Conservation (phyloP, 1,140 invertebrate genomes). For the Pomacea maculata region DNA sequence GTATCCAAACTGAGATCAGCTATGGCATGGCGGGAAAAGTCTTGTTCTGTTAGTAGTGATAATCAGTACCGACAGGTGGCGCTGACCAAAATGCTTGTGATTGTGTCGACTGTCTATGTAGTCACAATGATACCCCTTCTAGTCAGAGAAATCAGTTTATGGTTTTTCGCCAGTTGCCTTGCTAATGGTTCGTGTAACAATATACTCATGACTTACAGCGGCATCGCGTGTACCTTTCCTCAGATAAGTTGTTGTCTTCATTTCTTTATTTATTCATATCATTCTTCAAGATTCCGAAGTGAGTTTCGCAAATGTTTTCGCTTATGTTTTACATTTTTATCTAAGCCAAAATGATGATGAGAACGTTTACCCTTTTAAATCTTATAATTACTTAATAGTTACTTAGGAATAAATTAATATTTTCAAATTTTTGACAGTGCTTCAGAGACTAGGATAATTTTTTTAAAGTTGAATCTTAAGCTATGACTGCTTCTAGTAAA, state of each 20-base stretch:
- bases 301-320: too few species aligned
- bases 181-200: too few species aligned
- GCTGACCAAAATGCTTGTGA: conserved; percentile 9
- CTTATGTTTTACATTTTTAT: not conserved
- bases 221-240: not conserved
- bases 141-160: too few species aligned
- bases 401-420: too few species aligned
- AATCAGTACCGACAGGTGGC: not conserved
- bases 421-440: too few species aligned
- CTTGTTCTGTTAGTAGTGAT: not conserved
- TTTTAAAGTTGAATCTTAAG: too few species aligned
- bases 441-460: too few species aligned
- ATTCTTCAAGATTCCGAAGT: not conserved
- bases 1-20: not conserved
- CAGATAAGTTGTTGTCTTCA: not conserved
- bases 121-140: not conserved
- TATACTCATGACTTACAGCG: too few species aligned
- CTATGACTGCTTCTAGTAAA: too few species aligned
- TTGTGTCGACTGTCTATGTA: not conserved
- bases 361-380: too few species aligned
- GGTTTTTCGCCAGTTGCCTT: too few species aligned
- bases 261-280: conserved; percentile 1
- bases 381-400: too few species aligned
- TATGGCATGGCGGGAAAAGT: not conserved
- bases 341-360: not conserved